Conservation (phyloP, 2,797 vertebrate species). For the Tiaroga cobitis region DNA sequence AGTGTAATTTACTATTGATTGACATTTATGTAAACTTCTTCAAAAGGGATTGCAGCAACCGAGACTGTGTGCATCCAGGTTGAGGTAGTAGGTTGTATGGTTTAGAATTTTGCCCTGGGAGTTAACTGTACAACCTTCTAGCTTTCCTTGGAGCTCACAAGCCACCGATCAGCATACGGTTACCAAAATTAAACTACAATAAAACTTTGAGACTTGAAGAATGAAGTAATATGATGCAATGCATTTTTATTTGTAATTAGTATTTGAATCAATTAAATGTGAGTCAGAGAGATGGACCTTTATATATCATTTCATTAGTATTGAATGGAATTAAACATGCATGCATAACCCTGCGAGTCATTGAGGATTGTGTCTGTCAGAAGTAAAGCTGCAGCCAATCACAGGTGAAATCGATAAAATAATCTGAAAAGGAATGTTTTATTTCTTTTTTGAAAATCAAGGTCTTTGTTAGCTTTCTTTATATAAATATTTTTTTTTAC, state of each 20-base stretch:
- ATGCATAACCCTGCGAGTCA: background rate
- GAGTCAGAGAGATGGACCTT: background rate
- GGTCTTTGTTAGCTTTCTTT: background rate
- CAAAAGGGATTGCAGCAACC: slow-evolving; percentile 7
- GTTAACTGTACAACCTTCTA: slow-evolving; percentile 99
- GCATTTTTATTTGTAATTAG: background rate
- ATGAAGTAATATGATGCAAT: background rate
- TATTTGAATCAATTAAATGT: background rate
- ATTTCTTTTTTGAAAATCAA: background rate
- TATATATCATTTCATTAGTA: background rate
- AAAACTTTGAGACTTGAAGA: background rate
- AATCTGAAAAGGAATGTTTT: background rate
- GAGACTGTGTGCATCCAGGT: slow-evolving; percentile 97
- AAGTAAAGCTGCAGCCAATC: background rate
- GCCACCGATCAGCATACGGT: slow-evolving; percentile 77
- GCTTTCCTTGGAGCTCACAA: slow-evolving; percentile 99
- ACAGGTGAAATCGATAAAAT: background rate
- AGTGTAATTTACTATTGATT: slow-evolving; percentile 17
- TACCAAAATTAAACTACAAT: background rate
- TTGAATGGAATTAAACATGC: slow-evolving; percentile 1
- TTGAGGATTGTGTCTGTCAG: slow-evolving; percentile 21
- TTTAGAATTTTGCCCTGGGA: slow-evolving; percentile 99
- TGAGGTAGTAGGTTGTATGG: slow-evolving; percentile 99
- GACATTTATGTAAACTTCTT: slow-evolving; percentile 19
- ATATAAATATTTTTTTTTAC: background rate